phyloP scores from a whole-genome alignment of 1,140 invertebrate genomes.

The Rhopalosiphum padi region DNA sequence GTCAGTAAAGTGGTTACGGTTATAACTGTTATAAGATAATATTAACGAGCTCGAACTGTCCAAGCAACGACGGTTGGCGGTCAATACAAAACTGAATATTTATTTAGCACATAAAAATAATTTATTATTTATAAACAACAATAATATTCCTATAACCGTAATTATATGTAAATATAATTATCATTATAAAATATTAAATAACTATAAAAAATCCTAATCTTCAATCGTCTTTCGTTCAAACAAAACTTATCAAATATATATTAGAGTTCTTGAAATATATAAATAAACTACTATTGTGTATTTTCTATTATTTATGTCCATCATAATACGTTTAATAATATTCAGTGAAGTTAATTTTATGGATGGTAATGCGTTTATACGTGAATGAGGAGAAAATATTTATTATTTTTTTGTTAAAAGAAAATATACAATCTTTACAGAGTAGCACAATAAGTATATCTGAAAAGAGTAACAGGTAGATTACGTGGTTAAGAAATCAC shows the following conservation, averaged over 20 bases:
- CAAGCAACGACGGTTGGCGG: not conserved
- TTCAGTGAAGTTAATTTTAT: not conserved
- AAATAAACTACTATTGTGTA: not conserved
- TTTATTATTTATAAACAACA: not conserved
- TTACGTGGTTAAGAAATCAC: too few relatives aligned
- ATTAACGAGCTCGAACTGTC: not conserved
- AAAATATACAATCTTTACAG: too few relatives aligned
- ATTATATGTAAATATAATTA: not conserved
- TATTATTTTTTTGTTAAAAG: too few relatives aligned
- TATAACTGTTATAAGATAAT: not conserved
- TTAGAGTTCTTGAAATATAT: not conserved
- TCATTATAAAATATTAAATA: not conserved
- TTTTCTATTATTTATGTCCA: not conserved
- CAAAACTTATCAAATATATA: not conserved
- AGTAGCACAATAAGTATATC: too few relatives aligned
- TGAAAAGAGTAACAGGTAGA: too few relatives aligned
- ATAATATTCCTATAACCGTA: not conserved
- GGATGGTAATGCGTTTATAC: too few relatives aligned
- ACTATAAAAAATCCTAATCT: not conserved
- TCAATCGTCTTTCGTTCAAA: not conserved
- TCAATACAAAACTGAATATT: not conserved
- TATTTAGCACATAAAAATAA: not conserved
- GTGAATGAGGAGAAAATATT: too few relatives aligned
- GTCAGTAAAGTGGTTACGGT: not conserved
- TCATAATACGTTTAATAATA: not conserved